A percentile compares a stretch with the other conserved stretches of the same genome.
These are phyloP conservation scores for Dromococcyx pavoninus DNA, from an alignment of 2,797 vertebrate genomes.

Conservation along the genomic window DNA sequence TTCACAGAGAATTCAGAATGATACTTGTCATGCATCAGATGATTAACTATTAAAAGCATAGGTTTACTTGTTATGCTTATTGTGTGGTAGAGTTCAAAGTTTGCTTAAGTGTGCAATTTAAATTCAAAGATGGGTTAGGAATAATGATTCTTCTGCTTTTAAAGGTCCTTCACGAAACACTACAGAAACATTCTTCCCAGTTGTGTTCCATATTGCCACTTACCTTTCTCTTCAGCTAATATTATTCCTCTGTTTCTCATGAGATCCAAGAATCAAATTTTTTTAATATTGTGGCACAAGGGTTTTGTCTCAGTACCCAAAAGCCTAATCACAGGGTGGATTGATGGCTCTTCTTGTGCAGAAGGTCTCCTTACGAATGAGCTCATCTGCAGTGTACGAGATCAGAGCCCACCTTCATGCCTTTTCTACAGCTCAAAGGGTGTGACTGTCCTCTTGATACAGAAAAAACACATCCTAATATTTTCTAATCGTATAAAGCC, in stretches of 20 bases:
- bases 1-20: constrained; percentile 75
- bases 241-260: constrained; percentile 34
- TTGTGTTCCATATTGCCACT: not conserved
- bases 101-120: constrained; percentile 73
- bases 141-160: constrained; percentile 72
- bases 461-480: not conserved
- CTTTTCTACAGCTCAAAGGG: not conserved
- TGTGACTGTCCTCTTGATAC: not conserved
- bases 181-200: constrained; percentile 40
- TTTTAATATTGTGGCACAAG: not conserved
- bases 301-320: not conserved
- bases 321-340: not conserved
- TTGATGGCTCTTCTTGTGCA: not conserved
- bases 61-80: constrained; percentile 72
- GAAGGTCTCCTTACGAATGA: not conserved
- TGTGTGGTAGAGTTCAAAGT: constrained; percentile 70
- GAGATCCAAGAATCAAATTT: constrained; percentile 18
- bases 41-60: constrained; percentile 75
- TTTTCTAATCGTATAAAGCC: not conserved
- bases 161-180: constrained; percentile 66
- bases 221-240: constrained; percentile 29
- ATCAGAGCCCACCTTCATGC: not conserved
- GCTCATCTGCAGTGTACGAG: rapidly evolving
- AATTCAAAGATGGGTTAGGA: constrained; percentile 73
- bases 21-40: constrained; percentile 72